phyloP scores from a whole-genome alignment of 1,140 invertebrate species.

The Choristoneura fumiferana region DNA sequence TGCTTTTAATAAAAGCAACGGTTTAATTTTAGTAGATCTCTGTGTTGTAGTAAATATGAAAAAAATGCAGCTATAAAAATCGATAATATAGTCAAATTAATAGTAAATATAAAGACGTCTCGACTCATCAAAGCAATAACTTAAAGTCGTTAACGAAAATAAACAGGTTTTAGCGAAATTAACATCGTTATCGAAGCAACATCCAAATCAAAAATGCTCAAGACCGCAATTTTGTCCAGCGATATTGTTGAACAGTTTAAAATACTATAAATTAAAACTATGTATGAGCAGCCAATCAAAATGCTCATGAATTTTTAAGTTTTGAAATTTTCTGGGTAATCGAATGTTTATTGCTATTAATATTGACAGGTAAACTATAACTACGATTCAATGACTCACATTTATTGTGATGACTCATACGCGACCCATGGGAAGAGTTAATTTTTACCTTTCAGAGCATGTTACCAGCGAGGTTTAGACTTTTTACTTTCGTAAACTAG shows the following conservation, averaged over 20 bases:
- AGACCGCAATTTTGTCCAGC: conserved; percentile 10
- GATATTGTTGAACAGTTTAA: neutral
- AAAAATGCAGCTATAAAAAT: neutral
- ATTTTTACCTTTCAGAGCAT: too few relatives aligned
- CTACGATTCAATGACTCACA: conserved; percentile 63
- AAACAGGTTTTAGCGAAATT: neutral
- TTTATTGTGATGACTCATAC: conserved; percentile 55
- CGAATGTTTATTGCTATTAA: conserved; percentile 22
- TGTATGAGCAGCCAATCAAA: conserved; percentile 2
- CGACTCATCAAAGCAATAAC: neutral
- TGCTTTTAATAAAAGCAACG: too few relatives aligned
- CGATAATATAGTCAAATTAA: neutral
- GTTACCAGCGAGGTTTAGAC: too few relatives aligned
- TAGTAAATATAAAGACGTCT: neutral
- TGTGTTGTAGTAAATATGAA: neutral
- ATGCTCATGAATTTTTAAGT: conserved; percentile 9
- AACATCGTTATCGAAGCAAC: neutral
- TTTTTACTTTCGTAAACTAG: too few relatives aligned
- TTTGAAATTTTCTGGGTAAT: neutral
- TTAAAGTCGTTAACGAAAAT: neutral
- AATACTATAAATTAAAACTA: neutral
- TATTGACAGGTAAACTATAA: conserved; percentile 49
- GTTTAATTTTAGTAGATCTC: too few relatives aligned
- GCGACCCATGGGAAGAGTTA: conserved; percentile 28
- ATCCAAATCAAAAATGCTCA: neutral